Conservation (phyloP, 1,140 invertebrate species). For the Zaprionus ghesquierei region DNA sequence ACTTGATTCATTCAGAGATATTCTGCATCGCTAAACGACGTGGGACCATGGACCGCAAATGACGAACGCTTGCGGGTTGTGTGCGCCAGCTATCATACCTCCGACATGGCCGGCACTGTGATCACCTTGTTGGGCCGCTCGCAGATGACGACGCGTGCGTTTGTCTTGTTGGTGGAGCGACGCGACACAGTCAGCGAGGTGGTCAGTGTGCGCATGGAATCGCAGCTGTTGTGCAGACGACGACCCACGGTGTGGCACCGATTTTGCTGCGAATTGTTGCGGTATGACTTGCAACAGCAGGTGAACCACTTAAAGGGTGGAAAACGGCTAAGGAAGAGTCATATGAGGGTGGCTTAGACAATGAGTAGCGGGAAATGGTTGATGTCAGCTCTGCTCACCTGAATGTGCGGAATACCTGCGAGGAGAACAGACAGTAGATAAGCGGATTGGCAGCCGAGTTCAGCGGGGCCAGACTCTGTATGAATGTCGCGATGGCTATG, state of each 20-base stretch:
- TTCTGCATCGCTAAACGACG: conserved; percentile 70
- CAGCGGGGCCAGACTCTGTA: conserved; percentile 95
- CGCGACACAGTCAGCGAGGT: conserved; percentile 77
- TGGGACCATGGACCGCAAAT: conserved; percentile 60
- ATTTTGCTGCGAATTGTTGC: conserved; percentile 71
- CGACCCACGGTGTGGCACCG: conserved; percentile 74
- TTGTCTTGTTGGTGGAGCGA: conserved; percentile 72
- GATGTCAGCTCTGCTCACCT: conserved; percentile 85
- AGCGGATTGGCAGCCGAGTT: conserved; percentile 97
- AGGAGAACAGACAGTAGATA: conserved; percentile 97
- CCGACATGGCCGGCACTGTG: conserved; percentile 74
- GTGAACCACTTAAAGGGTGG: conserved; percentile 83
- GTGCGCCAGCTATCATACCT: conserved; percentile 81
- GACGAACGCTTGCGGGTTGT: conserved; percentile 58
- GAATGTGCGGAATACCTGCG: conserved; percentile 92
- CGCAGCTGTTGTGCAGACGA: conserved; percentile 77
- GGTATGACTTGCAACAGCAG: conserved; percentile 81
- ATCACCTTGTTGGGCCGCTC: conserved; percentile 70
- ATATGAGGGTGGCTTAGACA: not conserved
- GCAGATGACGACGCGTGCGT: conserved; percentile 75
- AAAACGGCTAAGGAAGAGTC: conserved; percentile 68
- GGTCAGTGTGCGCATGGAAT: conserved; percentile 81
- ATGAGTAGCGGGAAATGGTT: too few relatives aligned
- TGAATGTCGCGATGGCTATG: conserved; percentile 93
- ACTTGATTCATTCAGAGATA: conserved; percentile 40